phyloP scores from a whole-genome alignment of 2,888 invertebrate species.

The Acrobasis consociella region DNA sequence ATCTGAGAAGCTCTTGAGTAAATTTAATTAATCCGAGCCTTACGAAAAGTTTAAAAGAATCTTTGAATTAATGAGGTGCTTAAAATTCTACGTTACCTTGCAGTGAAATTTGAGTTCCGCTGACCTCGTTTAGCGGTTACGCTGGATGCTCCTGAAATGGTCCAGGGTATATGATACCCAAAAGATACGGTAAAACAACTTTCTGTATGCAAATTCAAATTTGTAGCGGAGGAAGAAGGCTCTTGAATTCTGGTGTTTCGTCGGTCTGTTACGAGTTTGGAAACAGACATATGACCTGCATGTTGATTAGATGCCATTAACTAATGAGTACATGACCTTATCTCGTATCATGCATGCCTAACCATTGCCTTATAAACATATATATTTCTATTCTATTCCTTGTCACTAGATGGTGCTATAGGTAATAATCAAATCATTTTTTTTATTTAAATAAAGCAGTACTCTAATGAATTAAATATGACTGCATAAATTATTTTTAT shows the following conservation, averaged over 20 bases:
- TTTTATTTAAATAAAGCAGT: too few relatives aligned
- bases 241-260: slow-evolving; percentile 10
- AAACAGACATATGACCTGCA: not conserved
- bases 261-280: not conserved
- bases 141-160: not conserved
- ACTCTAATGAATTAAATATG: too few relatives aligned
- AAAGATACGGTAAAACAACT: not conserved
- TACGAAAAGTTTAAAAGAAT: slow-evolving; percentile 33
- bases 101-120: slow-evolving; percentile 29
- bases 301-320: not conserved
- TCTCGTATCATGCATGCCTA: too few relatives aligned
- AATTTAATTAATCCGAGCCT: slow-evolving; percentile 34
- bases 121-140: slow-evolving; percentile 18
- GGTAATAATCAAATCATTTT: too few relatives aligned
- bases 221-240: not conserved
- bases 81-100: slow-evolving; percentile 28
- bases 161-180: not conserved
- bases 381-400: too few relatives aligned
- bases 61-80: slow-evolving; percentile 35
- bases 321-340: too few relatives aligned
- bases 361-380: too few relatives aligned
- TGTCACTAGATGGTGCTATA: too few relatives aligned
- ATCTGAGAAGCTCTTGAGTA: slow-evolving; percentile 23
- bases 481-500: too few relatives aligned
- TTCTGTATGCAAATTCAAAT: slow-evolving; percentile 6